Conservation (phyloP, 2,888 invertebrate species). For the Clanis bilineata region DNA sequence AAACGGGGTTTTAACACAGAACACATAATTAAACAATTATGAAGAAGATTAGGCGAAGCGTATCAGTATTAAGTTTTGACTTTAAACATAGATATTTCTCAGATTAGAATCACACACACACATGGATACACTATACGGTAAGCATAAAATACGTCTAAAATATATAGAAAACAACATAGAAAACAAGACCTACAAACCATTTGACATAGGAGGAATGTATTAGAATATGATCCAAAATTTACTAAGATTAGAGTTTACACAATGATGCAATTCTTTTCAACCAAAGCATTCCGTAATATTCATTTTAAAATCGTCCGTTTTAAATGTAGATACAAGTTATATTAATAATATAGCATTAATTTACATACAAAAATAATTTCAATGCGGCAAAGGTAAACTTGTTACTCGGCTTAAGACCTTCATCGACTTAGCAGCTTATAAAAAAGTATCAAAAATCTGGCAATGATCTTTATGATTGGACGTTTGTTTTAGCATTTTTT, state of each 20-base stretch:
- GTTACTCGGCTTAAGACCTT: constrained; percentile 8
- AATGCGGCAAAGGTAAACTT: constrained; percentile 10
- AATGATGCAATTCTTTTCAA: background rate
- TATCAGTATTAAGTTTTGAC: too few relatives aligned
- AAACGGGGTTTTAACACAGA: too few relatives aligned
- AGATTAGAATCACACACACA: too few relatives aligned
- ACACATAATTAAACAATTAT: too few relatives aligned
- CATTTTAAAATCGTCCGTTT: background rate
- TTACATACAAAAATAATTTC: constrained; percentile 12
- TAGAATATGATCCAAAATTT: background rate
- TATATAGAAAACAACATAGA: background rate
- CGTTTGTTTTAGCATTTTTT: constrained; percentile 1
- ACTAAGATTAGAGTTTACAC: background rate
- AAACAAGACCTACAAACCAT: background rate
- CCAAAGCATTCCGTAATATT: constrained; percentile 4
- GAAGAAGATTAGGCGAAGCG: too few relatives aligned
- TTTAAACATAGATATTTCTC: too few relatives aligned
- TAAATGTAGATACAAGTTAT: background rate
- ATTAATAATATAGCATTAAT: constrained; percentile 2
- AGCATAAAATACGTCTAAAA: too few relatives aligned
- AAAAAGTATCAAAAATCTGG: constrained; percentile 7
- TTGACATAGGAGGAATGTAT: background rate
- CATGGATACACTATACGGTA: too few relatives aligned
- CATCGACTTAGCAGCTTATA: background rate
- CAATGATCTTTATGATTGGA: constrained; percentile 5